Evolutionary conservation across 2,797 vertebrate species (phyloP).

Genomic region (Phrynocephalus forsythii): DNA sequence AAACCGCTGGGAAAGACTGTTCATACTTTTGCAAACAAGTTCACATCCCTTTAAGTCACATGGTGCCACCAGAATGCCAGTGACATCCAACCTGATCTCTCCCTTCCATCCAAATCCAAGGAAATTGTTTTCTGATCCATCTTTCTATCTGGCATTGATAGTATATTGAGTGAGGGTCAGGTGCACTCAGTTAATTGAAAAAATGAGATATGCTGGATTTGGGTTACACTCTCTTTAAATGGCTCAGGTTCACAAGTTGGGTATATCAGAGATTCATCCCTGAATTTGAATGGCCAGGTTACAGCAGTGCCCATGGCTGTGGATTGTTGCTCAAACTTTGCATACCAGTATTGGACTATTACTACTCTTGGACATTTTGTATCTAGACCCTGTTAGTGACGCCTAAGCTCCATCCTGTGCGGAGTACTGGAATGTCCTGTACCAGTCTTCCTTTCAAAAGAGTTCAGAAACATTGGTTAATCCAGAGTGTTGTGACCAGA

Average conservation of each 20-base stretch:
- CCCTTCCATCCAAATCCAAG: background rate
- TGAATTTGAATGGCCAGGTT: background rate
- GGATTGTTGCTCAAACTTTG: background rate
- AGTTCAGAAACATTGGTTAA: too few relatives aligned
- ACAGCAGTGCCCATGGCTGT: background rate
- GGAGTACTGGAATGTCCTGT: too few relatives aligned
- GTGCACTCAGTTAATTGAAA: background rate
- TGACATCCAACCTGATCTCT: background rate
- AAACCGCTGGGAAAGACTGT: background rate
- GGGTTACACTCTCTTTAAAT: too few relatives aligned
- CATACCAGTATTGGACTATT: background rate
- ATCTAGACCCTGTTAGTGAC: background rate
- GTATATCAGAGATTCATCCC: too few relatives aligned
- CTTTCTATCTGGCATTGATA: background rate
- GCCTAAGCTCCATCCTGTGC: too few relatives aligned
- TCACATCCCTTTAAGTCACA: too few relatives aligned
- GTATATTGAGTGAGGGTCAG: too few relatives aligned
- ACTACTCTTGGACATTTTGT: background rate
- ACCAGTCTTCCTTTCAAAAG: too few relatives aligned
- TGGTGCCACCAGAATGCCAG: background rate
- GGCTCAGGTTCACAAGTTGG: too few relatives aligned
- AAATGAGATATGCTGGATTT: background rate
- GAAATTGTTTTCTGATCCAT: background rate
- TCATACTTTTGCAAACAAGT: too few relatives aligned
- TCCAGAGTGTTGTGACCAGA: too few relatives aligned